Conservation (phyloP, 1,140 invertebrate genomes). For the Lasioglossum albipes region DNA sequence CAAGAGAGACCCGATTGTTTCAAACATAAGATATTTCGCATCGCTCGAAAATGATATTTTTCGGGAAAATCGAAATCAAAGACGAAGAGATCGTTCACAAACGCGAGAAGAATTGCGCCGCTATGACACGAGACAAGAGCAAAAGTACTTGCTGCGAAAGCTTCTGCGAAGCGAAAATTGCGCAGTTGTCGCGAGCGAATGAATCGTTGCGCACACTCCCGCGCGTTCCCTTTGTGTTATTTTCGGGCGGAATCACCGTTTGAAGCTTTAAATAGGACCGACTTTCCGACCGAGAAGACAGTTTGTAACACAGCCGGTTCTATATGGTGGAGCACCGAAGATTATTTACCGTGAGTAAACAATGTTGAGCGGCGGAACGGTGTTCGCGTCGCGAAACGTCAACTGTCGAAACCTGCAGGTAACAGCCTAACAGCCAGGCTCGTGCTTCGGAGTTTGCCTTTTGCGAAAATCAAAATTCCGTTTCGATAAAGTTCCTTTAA, state of each 20-base stretch:
- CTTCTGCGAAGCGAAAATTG: constrained; percentile 52
- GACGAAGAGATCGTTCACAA: too few relatives aligned
- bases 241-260: constrained; percentile 74
- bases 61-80: too few relatives aligned
- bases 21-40: too few relatives aligned
- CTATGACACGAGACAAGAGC: too few relatives aligned
- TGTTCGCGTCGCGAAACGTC: constrained; percentile 27
- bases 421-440: too few relatives aligned
- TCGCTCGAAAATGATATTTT: too few relatives aligned
- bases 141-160: constrained; percentile 3
- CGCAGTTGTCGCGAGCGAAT: constrained; percentile 49
- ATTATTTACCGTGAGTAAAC: constrained; percentile 78
- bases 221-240: constrained; percentile 79
- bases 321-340: constrained; percentile 79
- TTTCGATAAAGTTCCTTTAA: too few relatives aligned
- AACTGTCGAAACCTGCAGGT: not conserved
- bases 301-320: constrained; percentile 72
- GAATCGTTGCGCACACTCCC: constrained; percentile 65
- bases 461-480: too few relatives aligned
- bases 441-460: too few relatives aligned
- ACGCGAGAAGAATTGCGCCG: not conserved
- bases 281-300: constrained; percentile 73
- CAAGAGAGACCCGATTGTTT: too few relatives aligned
- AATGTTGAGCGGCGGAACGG: constrained; percentile 37
- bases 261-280: constrained; percentile 80